phyloP scores from a whole-genome alignment of 2,888 invertebrate species.

The Scaptodrosophila latifasciaeformis region DNA sequence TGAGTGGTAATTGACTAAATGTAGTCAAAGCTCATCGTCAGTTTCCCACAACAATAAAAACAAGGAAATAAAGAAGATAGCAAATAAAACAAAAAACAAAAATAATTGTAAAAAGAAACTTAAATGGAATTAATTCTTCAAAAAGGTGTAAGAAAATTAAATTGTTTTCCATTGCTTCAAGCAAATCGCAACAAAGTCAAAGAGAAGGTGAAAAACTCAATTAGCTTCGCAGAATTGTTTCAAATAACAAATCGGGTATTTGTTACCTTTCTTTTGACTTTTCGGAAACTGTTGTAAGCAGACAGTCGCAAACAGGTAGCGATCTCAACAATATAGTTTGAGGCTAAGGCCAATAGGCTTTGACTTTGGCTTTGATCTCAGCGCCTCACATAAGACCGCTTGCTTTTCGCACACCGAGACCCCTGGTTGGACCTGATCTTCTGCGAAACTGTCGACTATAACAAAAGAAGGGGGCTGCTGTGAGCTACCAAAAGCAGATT shows the following conservation, averaged over 20 bases:
- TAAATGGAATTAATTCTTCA: too few species aligned
- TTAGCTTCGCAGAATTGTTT: conserved; percentile 61
- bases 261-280: conserved; percentile 34
- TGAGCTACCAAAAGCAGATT: conserved; percentile 27
- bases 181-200: conserved; percentile 5
- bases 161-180: conserved; percentile 51
- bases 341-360: conserved; percentile 33
- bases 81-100: too few species aligned
- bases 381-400: not conserved
- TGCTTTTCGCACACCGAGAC: too few species aligned
- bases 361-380: conserved; percentile 52
- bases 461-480: conserved; percentile 4
- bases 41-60: too few species aligned
- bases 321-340: conserved; percentile 42
- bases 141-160: conserved; percentile 67
- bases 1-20: too few species aligned
- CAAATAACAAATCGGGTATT: conserved; percentile 41
- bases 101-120: too few species aligned
- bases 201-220: conserved; percentile 52
- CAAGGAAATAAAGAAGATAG: too few species aligned
- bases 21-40: too few species aligned
- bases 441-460: too few species aligned
- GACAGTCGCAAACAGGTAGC: conserved; percentile 37
- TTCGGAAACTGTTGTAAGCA: conserved; percentile 60
- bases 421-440: too few species aligned